Percentiles rank a stretch among this genome's conserved stretches.
These are phyloP conservation scores for Entelurus aequoreus DNA, from an alignment of 2,113 vertebrate species.

Conservation along the genomic window DNA sequence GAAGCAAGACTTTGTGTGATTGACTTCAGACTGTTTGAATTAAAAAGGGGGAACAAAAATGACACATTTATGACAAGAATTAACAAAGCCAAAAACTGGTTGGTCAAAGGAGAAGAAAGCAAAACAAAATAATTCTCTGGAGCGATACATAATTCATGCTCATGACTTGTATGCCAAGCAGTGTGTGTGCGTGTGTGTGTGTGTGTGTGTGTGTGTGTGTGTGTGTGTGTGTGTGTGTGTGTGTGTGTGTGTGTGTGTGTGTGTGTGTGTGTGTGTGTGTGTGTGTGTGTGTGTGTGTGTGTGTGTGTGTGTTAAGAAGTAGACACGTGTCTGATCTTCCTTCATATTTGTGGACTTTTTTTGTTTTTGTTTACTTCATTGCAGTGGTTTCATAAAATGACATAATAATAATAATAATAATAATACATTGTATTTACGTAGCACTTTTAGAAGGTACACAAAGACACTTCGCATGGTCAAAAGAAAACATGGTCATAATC, in stretches of 20 bases:
- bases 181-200: background rate
- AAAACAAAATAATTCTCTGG: slow-evolving; percentile 51
- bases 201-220: slow-evolving; percentile 6
- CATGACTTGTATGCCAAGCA: slow-evolving; percentile 24
- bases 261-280: background rate
- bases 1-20: background rate
- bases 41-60: slow-evolving; percentile 5
- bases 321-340: slow-evolving; percentile 3
- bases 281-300: slow-evolving; percentile 6
- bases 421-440: too few relatives aligned
- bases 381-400: too few relatives aligned
- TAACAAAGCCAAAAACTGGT: slow-evolving; percentile 20
- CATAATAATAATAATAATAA: too few relatives aligned
- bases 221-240: background rate
- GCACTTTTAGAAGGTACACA: too few relatives aligned
- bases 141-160: slow-evolving; percentile 72
- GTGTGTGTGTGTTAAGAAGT: background rate
- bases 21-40: too few relatives aligned
- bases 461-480: too few relatives aligned
- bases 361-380: background rate
- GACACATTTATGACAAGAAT: background rate
- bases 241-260: slow-evolving; percentile 3
- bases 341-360: background rate
- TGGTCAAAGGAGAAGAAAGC: slow-evolving; percentile 15
- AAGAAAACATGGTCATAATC: too few relatives aligned